Base-by-base conservation (phyloP, 2,888 invertebrate genomes). In the Troides oblongomaculatus region DNA sequence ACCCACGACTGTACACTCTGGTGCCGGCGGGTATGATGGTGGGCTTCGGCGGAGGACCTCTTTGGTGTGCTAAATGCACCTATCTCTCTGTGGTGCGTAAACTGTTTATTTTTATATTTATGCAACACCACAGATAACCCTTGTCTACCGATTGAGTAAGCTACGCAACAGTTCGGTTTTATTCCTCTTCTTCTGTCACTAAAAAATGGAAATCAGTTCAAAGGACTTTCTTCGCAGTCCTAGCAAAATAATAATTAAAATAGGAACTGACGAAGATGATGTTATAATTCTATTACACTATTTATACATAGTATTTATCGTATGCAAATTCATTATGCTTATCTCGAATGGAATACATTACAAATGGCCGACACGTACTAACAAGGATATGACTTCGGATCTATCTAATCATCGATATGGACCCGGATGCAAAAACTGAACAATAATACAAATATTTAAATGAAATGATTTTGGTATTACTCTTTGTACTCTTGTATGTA, bases 41-140 rank as follows among this genome's bases (percentile, higher is more conserved):
- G 0, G 98, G 98, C 2, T 92, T 98, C 18, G 98, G 97, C 0
- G 98, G 97, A 0, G 98, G 98, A 0, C 98, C 98, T 0, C 91
- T 99, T 25, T 99, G 99, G 99, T 97, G 98, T 76, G 97, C 98
- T 23, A 98, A 99, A 86, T 98, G 99, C 84, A 97, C 98, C 0
- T 99, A 98, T 81, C 92, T 99, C 5, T 97, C 98, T 5, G 96
- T 97, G 77, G 96, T 94, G 67, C 94, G 95, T 68, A 64, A n/a
- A 53, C 53, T 53, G 12, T 50, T 50, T 50, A 18, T n/a, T 5
- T n/a, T 10, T 21, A 0, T 56, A n/a, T n/a, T 56, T 56, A 10
- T 0, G 7, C 10, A 56, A 6, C 21, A 6, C 56, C n/a, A 14
- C 12, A 46, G 4, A 46, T 14, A 46, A 14, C 46, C 4, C 46